These are phyloP conservation scores for Leptoclinus maculatus DNA, from an alignment of 2,797 vertebrate genomes.

Conservation along the genomic window DNA sequence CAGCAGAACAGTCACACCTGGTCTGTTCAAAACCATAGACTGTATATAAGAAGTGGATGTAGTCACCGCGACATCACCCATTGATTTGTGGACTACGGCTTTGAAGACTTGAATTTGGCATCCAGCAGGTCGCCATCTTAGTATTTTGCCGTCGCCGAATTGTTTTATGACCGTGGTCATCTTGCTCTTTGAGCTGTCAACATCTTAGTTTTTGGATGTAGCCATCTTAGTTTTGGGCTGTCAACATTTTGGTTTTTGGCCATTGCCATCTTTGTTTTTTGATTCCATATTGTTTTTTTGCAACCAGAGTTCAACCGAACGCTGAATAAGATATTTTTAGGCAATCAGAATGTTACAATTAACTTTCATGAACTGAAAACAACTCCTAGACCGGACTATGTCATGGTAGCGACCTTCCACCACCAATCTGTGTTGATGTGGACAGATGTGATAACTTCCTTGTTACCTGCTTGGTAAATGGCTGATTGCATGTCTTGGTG, in stretches of 20 bases:
- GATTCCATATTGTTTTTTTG: not conserved
- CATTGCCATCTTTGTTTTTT: no score
- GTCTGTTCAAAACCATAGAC: not conserved
- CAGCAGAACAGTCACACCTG: conserved; percentile 1
- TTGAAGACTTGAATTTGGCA: not conserved
- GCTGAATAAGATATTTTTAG: no score
- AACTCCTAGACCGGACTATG: no score
- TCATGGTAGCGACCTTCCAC: not conserved
- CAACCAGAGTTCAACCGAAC: not conserved
- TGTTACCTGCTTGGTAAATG: conserved; percentile 14
- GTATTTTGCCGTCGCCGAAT: no score
- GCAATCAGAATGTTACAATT: not conserved
- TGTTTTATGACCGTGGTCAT: no score
- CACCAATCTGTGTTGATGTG: not conserved
- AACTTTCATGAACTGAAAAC: not conserved
- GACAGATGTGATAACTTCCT: not conserved
- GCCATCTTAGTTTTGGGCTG: no score
- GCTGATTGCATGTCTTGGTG: not conserved
- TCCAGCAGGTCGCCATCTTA: not conserved
- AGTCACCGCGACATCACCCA: not conserved
- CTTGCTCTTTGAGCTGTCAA: no score
- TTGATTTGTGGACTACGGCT: not conserved
- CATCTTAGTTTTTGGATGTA: no score
- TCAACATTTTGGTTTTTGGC: no score
- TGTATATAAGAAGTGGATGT: not conserved